Conservation (phyloP, 2,113 vertebrate genomes). For the Corythornis vintsioides region DNA sequence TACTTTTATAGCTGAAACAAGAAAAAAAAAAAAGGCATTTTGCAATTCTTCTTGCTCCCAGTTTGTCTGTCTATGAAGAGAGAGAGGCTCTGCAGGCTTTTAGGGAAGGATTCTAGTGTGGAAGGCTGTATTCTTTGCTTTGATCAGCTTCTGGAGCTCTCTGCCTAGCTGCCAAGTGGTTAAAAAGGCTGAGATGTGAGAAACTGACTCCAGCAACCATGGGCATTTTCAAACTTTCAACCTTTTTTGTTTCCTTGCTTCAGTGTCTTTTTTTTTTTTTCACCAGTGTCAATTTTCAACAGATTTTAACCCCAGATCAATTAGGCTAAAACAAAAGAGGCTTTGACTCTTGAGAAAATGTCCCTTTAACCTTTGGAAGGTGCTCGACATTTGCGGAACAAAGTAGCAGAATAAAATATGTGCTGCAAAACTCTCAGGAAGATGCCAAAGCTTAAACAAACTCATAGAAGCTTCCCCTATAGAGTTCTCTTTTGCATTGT, state of each 20-base stretch:
- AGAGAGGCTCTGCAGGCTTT: not conserved
- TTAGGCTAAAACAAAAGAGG: not conserved
- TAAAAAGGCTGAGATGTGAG: not conserved
- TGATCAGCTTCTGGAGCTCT: not conserved
- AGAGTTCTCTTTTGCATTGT: not conserved
- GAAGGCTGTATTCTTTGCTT: not conserved
- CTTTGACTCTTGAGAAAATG: not conserved
- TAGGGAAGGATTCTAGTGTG: not conserved
- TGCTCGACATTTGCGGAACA: not conserved
- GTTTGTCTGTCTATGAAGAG: not conserved
- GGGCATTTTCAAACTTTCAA: not conserved
- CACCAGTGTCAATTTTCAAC: not conserved
- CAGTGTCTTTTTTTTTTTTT: not conserved
- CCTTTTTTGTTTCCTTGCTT: not conserved
- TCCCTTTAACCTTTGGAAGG: not conserved
- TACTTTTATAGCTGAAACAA: not conserved
- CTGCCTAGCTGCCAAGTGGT: not conserved
- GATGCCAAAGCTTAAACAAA: not conserved
- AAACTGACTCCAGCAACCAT: not conserved
- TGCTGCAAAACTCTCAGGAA: not conserved
- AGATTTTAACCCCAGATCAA: not conserved
- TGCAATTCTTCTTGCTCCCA: not conserved
- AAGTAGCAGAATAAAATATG: not conserved
- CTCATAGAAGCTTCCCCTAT: not conserved
- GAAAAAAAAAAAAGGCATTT: not conserved